Evolutionary conservation across 1,140 invertebrate species (phyloP), one percentile per base, ranked within the genome.

Genomic region (Mercenaria mercenaria): DNA sequence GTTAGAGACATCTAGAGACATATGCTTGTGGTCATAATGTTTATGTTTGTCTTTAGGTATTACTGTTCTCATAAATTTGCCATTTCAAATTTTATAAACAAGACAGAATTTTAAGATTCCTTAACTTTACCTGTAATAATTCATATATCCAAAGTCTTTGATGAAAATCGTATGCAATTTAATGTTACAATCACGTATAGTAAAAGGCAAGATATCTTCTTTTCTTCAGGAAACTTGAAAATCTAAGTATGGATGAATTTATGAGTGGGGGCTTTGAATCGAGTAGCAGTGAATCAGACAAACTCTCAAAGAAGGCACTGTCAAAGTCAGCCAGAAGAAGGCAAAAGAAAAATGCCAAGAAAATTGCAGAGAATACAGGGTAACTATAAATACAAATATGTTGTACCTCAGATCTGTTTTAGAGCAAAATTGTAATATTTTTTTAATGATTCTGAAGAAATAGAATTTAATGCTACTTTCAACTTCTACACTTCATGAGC

Each of bases 161-260:
- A 47, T 18, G 8, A 10, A 10, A 47, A 47, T 10, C 18, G 43
- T 18, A 47, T 8, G 18, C 43, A 47, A 47, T 8, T 10, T 10
- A 18, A 10, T 56, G 52, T 3, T 3, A 56, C n/a, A 56, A 20
- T 56, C 3, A 20, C 20, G n/a, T 56, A 3, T 56, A 23, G n/a
- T 3, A 13, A 56, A 20, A 20, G 3, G 15, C 0, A 77, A 0
- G 18, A 32, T 0, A 61, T 80, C n/a, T 34, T 74, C 50, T 34
- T 77, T 87, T 67, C 41, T 91, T 47, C 67, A 94, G 92, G 79
- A 93, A 91, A 82, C 83, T 94, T 34, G 91, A 52, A 15, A 91
- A 93, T 43, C 59, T 93, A 86, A 92, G 91, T 89, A 90, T 92
- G 32, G 93, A 93, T 88, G 93, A 92, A 59, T 92, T 93, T 69